Conservation (phyloP, 2,113 vertebrate species). For the Columbina picui region DNA sequence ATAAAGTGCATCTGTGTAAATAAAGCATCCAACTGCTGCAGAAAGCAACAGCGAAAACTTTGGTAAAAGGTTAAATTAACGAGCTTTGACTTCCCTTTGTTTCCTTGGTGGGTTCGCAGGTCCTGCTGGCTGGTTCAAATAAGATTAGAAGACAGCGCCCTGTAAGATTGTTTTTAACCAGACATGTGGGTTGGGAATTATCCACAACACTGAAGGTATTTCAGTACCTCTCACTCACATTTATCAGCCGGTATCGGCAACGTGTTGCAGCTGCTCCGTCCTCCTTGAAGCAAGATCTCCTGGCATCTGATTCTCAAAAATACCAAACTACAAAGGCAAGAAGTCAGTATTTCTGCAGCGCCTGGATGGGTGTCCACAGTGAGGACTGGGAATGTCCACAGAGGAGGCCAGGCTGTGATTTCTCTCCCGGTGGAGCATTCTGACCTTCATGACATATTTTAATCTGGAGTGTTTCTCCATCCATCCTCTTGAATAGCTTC, state of each 20-base stretch:
- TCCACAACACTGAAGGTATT: background rate
- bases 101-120: background rate
- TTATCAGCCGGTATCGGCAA: background rate
- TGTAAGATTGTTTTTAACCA: background rate
- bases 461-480: background rate
- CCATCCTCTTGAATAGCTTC: background rate
- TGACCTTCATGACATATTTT: background rate
- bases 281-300: background rate
- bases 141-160: background rate
- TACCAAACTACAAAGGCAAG: background rate
- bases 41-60: background rate
- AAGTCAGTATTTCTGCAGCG: background rate
- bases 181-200: background rate
- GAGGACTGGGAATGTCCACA: background rate
- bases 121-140: background rate
- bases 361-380: background rate
- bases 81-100: background rate
- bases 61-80: background rate
- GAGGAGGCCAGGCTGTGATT: background rate
- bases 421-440: background rate
- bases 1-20: background rate
- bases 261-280: background rate
- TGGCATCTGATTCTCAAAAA: background rate
- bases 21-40: background rate
- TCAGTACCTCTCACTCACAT: no score